Percentiles rank a stretch among this genome's conserved stretches.
Evolutionary conservation across 2,888 invertebrate genomes (phyloP).

Genomic region (Trissolcus japonicus): DNA sequence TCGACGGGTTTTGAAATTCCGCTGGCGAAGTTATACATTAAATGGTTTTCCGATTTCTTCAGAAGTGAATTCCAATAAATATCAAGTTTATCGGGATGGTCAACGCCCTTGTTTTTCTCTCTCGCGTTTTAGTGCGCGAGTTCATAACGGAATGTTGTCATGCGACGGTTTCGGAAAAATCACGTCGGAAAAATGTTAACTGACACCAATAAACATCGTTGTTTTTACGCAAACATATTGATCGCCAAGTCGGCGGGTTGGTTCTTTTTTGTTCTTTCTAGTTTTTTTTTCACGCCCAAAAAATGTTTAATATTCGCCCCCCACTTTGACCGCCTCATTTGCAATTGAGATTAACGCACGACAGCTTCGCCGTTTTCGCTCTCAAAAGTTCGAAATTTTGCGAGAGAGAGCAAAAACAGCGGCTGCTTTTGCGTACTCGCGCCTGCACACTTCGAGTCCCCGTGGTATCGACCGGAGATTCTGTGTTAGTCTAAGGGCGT

Average conservation of each 20-base stretch:
- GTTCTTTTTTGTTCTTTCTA: background rate
- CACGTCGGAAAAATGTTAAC: constrained; percentile 14
- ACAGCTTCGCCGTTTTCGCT: constrained; percentile 1
- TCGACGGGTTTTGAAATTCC: constrained; percentile 11
- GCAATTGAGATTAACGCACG: constrained; percentile 3
- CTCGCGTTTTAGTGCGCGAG: background rate
- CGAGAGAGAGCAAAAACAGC: constrained; percentile 23
- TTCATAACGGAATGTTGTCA: too few relatives aligned
- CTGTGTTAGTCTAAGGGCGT: constrained; percentile 47
- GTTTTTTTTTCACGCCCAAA: constrained; percentile 4
- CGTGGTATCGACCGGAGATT: constrained; percentile 52
- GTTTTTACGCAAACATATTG: constrained; percentile 46
- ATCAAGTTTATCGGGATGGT: constrained; percentile 23
- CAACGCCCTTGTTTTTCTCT: constrained; percentile 38
- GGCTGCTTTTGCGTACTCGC: constrained; percentile 43
- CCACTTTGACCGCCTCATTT: constrained; percentile 6
- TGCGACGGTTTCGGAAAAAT: constrained; percentile 25
- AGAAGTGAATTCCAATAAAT: constrained; percentile 11
- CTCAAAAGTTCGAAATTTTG: background rate
- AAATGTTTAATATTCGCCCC: constrained; percentile 22
- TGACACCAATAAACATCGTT: constrained; percentile 30
- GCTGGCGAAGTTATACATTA: constrained; percentile 5
- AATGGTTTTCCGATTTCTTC: constrained; percentile 19
- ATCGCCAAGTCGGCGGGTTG: constrained; percentile 14
- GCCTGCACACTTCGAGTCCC: constrained; percentile 39